Base-by-base conservation (phyloP, 1,140 invertebrate species). In the Neodiprion fabricii region DNA sequence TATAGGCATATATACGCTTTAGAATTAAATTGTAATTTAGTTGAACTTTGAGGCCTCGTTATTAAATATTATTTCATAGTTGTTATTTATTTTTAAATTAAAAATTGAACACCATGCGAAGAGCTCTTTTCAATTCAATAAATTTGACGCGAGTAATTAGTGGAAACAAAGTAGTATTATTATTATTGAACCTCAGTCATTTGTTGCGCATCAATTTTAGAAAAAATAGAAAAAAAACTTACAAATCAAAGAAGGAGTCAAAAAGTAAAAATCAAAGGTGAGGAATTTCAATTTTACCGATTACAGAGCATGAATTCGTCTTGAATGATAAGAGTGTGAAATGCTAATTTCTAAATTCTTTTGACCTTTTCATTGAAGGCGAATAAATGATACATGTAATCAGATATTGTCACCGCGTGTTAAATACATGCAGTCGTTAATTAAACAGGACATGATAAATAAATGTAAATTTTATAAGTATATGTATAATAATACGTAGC, bases 81-180 rank as follows among this genome's bases (percentile, higher is more conserved):
- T 79, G 77, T 79, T 83, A 82, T 83, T 84, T 83, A 84, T 84
- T 83, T 81, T 72, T 83, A 74, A 74, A 75, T 50, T 48, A 69
- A 74, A 74, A 53, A 72, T 71, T 72, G 28, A 74, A 73, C 70
- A 75, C 74, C 68, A 70, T 75, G 73, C 50, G 0, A 69, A 23
- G 14, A 23, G 14, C 5, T 14, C 11, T 61, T 61, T 61, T 61
- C 7, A 17, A 61, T 61, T 9, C 53, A 17, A 14, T 14, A 61
- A 3, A 40, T 3, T 40, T 40, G n/a, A 61, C 9, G 11, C 53
- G n/a, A 61, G 53, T 61, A 61, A 61, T 61, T 61, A 61, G 9
- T 5, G 10, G n/a, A 61, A 12, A 17, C 3, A 61, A 61, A 61
- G 53, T 61, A 61, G 53, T 61, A 61, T 61, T 61, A 9, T 61